Conservation (phyloP, 2,113 vertebrate genomes). For the Pollachius pollachius region DNA sequence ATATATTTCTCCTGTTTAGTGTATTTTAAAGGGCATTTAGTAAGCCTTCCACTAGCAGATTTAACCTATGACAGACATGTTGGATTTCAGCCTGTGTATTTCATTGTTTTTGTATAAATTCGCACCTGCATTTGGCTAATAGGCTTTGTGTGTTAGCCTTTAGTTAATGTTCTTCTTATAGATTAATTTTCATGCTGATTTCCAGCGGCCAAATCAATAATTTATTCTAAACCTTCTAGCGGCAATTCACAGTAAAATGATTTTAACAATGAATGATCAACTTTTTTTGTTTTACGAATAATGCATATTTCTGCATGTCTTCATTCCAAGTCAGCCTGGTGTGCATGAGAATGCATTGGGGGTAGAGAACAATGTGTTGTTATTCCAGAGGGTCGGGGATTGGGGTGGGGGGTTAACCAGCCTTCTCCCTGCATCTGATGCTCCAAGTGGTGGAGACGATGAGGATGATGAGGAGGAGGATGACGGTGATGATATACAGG, state of each 20-base stretch:
- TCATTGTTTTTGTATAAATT: not conserved
- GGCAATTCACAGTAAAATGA: no score
- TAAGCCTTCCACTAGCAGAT: not conserved
- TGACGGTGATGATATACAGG: conserved; percentile 19
- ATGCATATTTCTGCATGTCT: no score
- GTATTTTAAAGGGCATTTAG: no score
- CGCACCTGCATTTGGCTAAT: not conserved
- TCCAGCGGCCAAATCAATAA: not conserved
- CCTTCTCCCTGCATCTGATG: not conserved
- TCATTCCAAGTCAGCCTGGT: no score
- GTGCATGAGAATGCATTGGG: not conserved
- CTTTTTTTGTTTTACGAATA: no score
- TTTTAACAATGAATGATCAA: no score
- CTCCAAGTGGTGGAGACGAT: not conserved
- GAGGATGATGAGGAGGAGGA: conserved; percentile 11
- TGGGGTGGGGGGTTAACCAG: not conserved
- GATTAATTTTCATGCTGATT: not conserved
- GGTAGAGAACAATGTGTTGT: not conserved
- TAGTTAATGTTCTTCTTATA: not conserved
- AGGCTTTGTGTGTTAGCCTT: not conserved
- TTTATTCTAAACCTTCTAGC: not conserved
- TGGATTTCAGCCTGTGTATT: not conserved
- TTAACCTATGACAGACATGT: not conserved
- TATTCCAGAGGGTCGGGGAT: not conserved
- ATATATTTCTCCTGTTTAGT: no score